phyloP scores from a whole-genome alignment of 2,797 vertebrate species.

The Lutjanus argentimaculatus region DNA sequence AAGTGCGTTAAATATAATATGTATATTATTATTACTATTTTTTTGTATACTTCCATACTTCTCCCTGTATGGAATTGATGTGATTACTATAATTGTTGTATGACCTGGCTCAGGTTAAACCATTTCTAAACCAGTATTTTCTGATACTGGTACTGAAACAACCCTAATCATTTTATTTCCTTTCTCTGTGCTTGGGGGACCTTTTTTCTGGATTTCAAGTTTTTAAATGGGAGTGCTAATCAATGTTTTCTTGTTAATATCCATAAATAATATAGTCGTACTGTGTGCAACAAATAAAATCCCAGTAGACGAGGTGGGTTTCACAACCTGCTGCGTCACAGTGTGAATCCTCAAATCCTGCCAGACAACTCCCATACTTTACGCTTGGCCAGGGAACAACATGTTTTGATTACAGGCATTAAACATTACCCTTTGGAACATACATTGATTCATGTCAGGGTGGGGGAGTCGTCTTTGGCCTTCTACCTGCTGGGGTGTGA shows the following conservation, averaged over 20 bases:
- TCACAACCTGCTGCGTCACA: slow-evolving; percentile 53
- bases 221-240: slow-evolving; percentile 1
- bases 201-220: neutral
- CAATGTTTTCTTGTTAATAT: neutral
- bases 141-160: no score
- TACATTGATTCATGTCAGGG: slow-evolving; percentile 43
- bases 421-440: slow-evolving; percentile 42
- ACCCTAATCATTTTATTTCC: neutral
- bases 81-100: no score
- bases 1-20: no score
- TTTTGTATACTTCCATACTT: no score
- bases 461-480: slow-evolving; percentile 16
- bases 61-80: no score
- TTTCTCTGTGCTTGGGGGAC: neutral
- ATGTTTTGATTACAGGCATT: slow-evolving; percentile 65
- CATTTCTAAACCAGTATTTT: no score
- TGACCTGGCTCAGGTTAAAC: no score
- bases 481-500: slow-evolving; percentile 69
- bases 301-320: slow-evolving; percentile 40
- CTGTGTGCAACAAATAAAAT: slow-evolving; percentile 19
- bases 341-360: slow-evolving; percentile 63
- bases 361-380: slow-evolving; percentile 51
- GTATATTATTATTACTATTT: no score
- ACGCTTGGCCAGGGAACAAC: slow-evolving; percentile 43
- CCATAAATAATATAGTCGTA: slow-evolving; percentile 44